Evolutionary conservation across 2,797 vertebrate species (phyloP).

Genomic region (Dipus sagitta): DNA sequence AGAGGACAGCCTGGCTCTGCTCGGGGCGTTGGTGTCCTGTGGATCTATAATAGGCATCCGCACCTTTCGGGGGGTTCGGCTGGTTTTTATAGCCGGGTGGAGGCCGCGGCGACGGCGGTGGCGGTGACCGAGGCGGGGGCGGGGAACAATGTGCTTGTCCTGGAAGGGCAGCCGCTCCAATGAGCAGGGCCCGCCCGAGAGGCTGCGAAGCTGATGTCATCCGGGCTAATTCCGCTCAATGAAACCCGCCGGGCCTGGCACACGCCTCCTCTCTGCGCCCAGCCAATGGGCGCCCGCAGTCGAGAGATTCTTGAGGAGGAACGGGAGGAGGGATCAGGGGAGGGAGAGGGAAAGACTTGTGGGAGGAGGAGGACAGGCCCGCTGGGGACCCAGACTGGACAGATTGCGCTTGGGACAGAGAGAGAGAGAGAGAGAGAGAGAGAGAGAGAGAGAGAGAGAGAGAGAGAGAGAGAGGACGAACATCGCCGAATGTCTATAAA

Average conservation of each 20-base stretch:
- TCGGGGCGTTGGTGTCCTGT: constrained; percentile 34
- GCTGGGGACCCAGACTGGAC: background rate
- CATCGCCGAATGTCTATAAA: constrained; percentile 75
- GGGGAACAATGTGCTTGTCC: constrained; percentile 90
- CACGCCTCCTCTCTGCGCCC: constrained; percentile 81
- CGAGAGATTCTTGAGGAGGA: constrained; percentile 48
- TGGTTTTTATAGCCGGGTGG: constrained; percentile 91
- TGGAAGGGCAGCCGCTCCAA: constrained; percentile 91
- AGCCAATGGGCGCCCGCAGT: constrained; percentile 73
- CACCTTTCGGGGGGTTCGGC: constrained; percentile 85
- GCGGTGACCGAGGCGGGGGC: constrained; percentile 79
- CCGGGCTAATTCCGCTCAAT: constrained; percentile 90
- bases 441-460: too few relatives aligned
- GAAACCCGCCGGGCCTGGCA: constrained; percentile 86
- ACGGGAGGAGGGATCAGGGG: constrained; percentile 12
- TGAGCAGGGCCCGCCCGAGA: constrained; percentile 84
- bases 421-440: too few relatives aligned
- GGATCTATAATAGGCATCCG: constrained; percentile 86
- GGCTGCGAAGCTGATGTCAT: constrained; percentile 91
- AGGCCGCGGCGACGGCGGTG: constrained; percentile 79
- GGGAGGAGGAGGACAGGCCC: constrained; percentile 2
- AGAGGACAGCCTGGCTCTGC: constrained; percentile 43
- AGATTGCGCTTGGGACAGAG: background rate
- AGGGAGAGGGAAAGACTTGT: background rate
- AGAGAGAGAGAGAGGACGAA: background rate